phyloP scores from a whole-genome alignment of 2,797 vertebrate species.

The Hemitrygon akajei region DNA sequence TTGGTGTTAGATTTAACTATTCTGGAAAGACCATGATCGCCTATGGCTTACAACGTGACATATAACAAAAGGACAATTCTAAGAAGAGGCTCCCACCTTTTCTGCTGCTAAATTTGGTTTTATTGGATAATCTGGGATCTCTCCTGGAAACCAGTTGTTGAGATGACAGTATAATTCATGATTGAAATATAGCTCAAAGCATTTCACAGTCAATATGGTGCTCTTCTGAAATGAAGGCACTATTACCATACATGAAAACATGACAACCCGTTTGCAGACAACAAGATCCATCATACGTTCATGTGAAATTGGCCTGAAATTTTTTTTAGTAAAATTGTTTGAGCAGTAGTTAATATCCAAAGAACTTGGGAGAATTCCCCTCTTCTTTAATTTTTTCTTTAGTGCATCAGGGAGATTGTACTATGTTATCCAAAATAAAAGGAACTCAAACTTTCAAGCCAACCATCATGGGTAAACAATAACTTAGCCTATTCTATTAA shows the following conservation, averaged over 20 bases:
- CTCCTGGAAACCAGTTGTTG: not conserved
- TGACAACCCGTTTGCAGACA: not conserved
- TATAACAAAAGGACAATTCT: no score
- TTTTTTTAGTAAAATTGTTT: not conserved
- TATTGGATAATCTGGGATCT: not conserved
- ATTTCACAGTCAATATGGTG: not conserved
- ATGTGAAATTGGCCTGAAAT: not conserved
- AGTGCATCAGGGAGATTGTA: not conserved
- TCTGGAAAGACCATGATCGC: not conserved
- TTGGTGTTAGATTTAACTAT: not conserved
- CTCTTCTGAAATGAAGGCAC: not conserved
- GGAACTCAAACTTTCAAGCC: no score
- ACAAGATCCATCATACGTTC: not conserved
- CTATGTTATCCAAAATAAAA: not conserved
- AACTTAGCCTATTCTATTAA: no score
- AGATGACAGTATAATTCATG: not conserved
- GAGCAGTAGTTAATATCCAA: not conserved
- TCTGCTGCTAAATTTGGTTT: not conserved
- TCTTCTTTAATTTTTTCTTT: not conserved
- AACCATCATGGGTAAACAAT: no score
- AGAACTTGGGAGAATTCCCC: not conserved
- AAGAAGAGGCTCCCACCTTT: not conserved
- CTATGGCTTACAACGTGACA: no score
- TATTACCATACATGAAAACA: not conserved
- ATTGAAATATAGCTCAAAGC: not conserved